These are phyloP conservation scores for Drosophila limbata DNA, from an alignment of 2,888 invertebrate species.

Conservation along the genomic window DNA sequence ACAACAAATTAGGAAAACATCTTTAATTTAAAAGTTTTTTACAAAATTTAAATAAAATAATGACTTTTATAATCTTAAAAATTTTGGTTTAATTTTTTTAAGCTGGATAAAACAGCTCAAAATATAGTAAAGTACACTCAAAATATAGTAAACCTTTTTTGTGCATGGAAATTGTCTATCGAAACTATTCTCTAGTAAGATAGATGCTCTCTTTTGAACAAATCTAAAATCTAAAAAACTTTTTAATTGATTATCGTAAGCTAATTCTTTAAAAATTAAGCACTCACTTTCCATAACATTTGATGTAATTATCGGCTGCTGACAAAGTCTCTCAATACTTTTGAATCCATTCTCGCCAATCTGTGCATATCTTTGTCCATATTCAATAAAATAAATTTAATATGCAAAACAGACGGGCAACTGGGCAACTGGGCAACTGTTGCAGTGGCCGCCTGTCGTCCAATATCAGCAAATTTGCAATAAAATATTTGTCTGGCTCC, in stretches of 20 bases:
- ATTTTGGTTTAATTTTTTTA: too few species aligned
- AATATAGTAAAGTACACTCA: too few species aligned
- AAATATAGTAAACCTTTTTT: too few species aligned
- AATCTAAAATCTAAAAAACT: too few species aligned
- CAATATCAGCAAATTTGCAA: constrained; percentile 80
- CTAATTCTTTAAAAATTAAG: not conserved
- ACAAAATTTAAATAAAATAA: too few species aligned
- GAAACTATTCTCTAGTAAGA: too few species aligned
- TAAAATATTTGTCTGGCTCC: constrained; percentile 77
- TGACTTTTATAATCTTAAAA: too few species aligned
- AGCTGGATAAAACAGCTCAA: too few species aligned
- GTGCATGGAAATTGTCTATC: too few species aligned
- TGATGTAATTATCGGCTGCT: constrained; percentile 12
- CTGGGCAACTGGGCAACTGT: constrained; percentile 43
- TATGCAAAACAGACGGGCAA: constrained; percentile 68
- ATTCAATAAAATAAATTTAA: constrained; percentile 81
- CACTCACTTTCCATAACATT: not conserved
- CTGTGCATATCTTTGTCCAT: constrained; percentile 60
- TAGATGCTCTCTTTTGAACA: too few species aligned
- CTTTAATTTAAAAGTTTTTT: too few species aligned
- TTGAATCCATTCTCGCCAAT: constrained; percentile 54
- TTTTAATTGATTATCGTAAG: not conserved
- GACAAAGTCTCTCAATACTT: constrained; percentile 28
- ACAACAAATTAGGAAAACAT: too few species aligned
- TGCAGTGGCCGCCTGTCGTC: constrained; percentile 65